A percentile compares a stretch with the other conserved stretches of the same genome.
These are phyloP conservation scores for Parus major DNA, from an alignment of 2,113 vertebrate species.

Conservation along the genomic window DNA sequence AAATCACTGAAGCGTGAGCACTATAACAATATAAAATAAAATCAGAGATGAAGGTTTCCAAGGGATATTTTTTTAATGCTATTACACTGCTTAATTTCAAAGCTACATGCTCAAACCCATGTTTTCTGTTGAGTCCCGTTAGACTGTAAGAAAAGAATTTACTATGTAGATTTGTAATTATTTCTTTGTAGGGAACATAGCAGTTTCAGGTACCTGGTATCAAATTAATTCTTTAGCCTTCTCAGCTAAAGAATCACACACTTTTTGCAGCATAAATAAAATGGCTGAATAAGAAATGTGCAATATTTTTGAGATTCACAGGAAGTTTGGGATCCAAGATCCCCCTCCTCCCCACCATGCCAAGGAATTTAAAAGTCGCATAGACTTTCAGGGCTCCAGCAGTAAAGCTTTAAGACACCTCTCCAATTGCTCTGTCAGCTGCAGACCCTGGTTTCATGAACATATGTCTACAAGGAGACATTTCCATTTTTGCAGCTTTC, in stretches of 20 bases:
- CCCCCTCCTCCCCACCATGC: not conserved
- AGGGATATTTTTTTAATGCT: constrained; percentile 52
- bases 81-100: constrained; percentile 72
- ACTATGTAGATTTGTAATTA: constrained; percentile 83
- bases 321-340: not conserved
- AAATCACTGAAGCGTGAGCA: constrained; percentile 69
- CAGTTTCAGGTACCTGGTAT: not conserved
- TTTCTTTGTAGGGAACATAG: constrained; percentile 71
- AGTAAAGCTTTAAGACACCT: constrained; percentile 54
- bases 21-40: constrained; percentile 74
- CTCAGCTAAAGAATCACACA: not conserved
- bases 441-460: constrained; percentile 37
- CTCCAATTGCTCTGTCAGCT: constrained; percentile 69
- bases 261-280: not conserved
- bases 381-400: constrained; percentile 5
- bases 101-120: constrained; percentile 63
- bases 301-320: not conserved
- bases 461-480: constrained; percentile 61
- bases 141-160: constrained; percentile 65
- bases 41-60: constrained; percentile 68
- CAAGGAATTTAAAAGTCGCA: not conserved
- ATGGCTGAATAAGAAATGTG: not conserved
- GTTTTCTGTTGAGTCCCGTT: constrained; percentile 53
- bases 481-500: constrained; percentile 70
- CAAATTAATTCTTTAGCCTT: not conserved